Base-by-base conservation (phyloP, 1,140 invertebrate species). In the Himalopsyche phryganea region DNA sequence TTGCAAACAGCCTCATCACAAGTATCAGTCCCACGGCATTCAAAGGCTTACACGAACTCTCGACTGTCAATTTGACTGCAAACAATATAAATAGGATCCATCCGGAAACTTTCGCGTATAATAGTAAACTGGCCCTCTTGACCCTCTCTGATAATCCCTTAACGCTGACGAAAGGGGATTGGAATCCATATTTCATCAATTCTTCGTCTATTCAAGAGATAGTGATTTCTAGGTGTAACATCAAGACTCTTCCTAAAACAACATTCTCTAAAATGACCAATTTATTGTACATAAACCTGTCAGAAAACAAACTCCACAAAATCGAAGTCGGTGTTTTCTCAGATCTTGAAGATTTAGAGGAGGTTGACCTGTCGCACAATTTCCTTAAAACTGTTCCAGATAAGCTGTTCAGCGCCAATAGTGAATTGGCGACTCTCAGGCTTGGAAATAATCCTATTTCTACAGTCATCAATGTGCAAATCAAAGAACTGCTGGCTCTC, bases 81-180 rank as follows among this genome's bases (percentile, higher is more conserved):
- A 86, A 85, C 46, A 80, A 78, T 40, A 71, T 88, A 13, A 76
- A 80, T 20, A 74, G 75, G 18, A 72, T 88, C 17, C 81, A 86
- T 62, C 82, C 84, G 0, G 80, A 87, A 56, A 83, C 83, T 1
- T 88, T 88, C 69, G 74, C 79, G 1, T 80, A 76, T 46, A 86
- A 85, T 63, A 82, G 78, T 35, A 83, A 85, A 60, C 67, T 88
- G 7, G 76, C 81, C 32, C 71, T 85, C 20, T 67, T 89, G 1
- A 83, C 83, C n/a, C 81, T 89, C 15, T 80, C 84, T 6, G 80
- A 83, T 23, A 87, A 88, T 65, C 83, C 85, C 23, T 70, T 86
- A n/a, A 81, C 79, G 41, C 72, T 80, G 52, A 73, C 72, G 4
- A 72, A 75, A 36, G 68, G 74, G 7, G 68, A 67, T 0, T 62